Percentiles rank a stretch among this genome's conserved stretches.
These are phyloP conservation scores for Copsychus sechellarum DNA, from an alignment of 2,113 vertebrate genomes.

Conservation along the genomic window DNA sequence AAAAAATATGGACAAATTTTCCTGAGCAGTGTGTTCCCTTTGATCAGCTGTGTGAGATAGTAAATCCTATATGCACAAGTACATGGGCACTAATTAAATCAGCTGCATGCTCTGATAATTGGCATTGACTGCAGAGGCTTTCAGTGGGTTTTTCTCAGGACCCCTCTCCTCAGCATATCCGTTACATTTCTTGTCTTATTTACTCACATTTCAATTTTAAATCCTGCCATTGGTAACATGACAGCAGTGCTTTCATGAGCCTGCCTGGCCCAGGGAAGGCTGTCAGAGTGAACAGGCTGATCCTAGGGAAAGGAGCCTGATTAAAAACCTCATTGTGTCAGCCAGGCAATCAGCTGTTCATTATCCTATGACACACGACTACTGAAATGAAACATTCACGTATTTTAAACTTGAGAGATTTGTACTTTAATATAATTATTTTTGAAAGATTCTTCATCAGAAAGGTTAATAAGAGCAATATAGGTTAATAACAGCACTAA, in stretches of 20 bases:
- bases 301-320: slow-evolving; percentile 43
- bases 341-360: slow-evolving; percentile 67
- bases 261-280: slow-evolving; percentile 27
- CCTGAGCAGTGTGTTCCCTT: slow-evolving; percentile 16
- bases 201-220: slow-evolving; percentile 70
- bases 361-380: slow-evolving; percentile 65
- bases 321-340: slow-evolving; percentile 61
- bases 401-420: slow-evolving; percentile 70
- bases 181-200: slow-evolving; percentile 50
- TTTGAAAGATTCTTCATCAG: slow-evolving; percentile 79
- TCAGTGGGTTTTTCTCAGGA: slow-evolving; percentile 48
- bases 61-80: slow-evolving; percentile 30
- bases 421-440: slow-evolving; percentile 79
- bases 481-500: slow-evolving; percentile 72
- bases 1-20: slow-evolving; percentile 39
- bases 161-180: slow-evolving; percentile 4
- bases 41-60: slow-evolving; percentile 33
- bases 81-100: slow-evolving; percentile 43
- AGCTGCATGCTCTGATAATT: slow-evolving; percentile 42
- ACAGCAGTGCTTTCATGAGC: slow-evolving; percentile 51
- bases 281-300: slow-evolving; percentile 21
- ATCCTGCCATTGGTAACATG: slow-evolving; percentile 44
- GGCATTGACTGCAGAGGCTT: slow-evolving; percentile 28
- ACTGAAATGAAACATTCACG: slow-evolving; percentile 68
- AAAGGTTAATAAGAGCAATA: slow-evolving; percentile 78